Percentiles rank a stretch among this genome's conserved stretches.
phyloP scores from a whole-genome alignment of 2,888 invertebrate species.

The Philonicus albiceps region DNA sequence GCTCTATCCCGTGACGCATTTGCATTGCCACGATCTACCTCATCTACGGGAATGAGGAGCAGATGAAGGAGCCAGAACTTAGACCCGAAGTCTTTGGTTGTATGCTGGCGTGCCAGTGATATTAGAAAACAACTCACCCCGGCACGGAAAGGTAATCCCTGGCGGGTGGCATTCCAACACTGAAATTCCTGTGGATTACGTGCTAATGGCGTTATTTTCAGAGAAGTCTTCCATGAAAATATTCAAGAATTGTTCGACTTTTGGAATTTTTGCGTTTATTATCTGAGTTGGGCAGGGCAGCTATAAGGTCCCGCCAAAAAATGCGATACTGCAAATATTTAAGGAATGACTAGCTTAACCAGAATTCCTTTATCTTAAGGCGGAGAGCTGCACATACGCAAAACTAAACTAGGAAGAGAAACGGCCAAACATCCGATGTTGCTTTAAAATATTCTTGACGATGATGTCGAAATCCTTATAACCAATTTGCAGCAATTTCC shows the following conservation, averaged over 20 bases:
- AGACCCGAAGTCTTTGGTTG: neutral
- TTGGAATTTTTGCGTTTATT: conserved; percentile 26
- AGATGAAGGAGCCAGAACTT: neutral
- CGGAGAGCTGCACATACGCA: neutral
- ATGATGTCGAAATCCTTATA: conserved; percentile 2
- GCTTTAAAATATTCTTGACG: neutral
- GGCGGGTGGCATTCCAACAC: neutral
- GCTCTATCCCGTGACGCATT: neutral
- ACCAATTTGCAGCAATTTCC: conserved; percentile 29
- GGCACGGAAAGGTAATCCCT: neutral
- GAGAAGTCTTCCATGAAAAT: conserved; percentile 38
- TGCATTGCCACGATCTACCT: neutral
- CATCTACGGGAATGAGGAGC: neutral
- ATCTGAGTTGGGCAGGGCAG: neutral
- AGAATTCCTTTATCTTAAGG: neutral
- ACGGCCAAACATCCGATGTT: neutral
- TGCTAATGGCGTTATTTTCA: conserved; percentile 37
- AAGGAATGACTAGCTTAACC: neutral
- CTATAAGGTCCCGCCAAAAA: neutral
- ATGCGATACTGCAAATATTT: conserved; percentile 5
- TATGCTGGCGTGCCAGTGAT: neutral
- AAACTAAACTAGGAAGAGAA: neutral
- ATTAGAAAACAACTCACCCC: neutral
- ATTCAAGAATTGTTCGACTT: conserved; percentile 35
- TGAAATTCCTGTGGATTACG: conserved; percentile 33